These are phyloP conservation scores for Stramonita haemastoma DNA, from an alignment of 2,888 invertebrate species.

Conservation along the genomic window DNA sequence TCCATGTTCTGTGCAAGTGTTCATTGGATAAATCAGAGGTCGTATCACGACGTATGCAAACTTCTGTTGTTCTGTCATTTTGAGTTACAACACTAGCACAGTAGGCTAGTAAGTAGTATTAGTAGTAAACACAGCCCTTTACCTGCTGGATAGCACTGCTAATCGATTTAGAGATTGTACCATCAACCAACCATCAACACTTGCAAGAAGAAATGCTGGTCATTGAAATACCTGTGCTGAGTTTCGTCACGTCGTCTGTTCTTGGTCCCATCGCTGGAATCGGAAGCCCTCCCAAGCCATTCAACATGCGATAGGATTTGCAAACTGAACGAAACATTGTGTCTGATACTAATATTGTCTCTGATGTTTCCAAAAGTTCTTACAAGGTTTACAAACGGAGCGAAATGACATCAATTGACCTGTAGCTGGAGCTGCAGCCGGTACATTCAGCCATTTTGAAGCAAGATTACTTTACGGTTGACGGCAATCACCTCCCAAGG, in stretches of 20 bases:
- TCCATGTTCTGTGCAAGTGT: no score
- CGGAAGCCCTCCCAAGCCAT: neutral
- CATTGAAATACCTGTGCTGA: neutral
- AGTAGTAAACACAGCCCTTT: no score
- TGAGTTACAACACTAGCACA: no score
- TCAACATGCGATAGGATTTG: neutral
- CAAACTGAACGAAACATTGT: constrained; percentile 27
- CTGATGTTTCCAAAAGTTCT: neutral
- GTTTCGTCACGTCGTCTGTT: constrained; percentile 42
- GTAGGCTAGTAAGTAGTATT: no score
- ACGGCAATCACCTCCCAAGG: constrained; percentile 27
- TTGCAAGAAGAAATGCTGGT: neutral
- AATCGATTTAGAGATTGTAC: no score
- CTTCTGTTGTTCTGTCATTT: no score
- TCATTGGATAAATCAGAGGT: no score
- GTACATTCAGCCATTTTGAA: constrained; percentile 4
- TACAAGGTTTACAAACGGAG: neutral
- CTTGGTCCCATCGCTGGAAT: neutral
- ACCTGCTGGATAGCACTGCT: no score
- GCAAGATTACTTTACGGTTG: neutral
- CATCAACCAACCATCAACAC: no score
- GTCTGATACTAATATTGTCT: neutral
- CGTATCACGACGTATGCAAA: no score
- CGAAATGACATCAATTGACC: neutral
- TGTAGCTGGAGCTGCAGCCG: neutral